A percentile compares a stretch with the other conserved stretches of the same genome.
phyloP scores from a whole-genome alignment of 2,113 vertebrate genomes.

The Echinops telfairi region DNA sequence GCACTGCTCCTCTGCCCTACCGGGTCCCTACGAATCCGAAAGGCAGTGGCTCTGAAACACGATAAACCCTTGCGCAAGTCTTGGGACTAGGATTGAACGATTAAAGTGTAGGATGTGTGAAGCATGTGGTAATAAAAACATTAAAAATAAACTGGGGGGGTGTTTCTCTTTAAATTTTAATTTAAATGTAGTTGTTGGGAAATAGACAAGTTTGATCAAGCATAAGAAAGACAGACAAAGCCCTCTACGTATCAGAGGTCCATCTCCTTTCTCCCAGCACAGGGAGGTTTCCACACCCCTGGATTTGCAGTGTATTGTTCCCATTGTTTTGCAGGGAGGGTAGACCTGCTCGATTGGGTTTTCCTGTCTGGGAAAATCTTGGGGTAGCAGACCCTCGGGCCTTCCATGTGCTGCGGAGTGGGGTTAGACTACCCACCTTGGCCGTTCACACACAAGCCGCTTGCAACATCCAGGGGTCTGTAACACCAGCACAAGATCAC shows the following conservation, averaged over 20 bases:
- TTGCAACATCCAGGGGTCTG: background rate
- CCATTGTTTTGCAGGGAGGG: too few relatives aligned
- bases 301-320: background rate
- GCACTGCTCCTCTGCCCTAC: too few relatives aligned
- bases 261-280: background rate
- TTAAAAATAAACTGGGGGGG: too few relatives aligned
- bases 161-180: background rate
- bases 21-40: too few relatives aligned
- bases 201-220: background rate
- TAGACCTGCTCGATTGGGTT: background rate
- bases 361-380: background rate
- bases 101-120: too few relatives aligned
- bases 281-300: background rate
- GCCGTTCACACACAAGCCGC: background rate
- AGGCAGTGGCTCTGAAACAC: too few relatives aligned
- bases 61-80: too few relatives aligned
- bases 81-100: background rate
- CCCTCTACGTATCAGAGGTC: too few relatives aligned
- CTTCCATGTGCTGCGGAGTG: background rate
- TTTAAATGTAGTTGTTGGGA: slow-evolving; percentile 12
- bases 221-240: background rate
- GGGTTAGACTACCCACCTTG: background rate
- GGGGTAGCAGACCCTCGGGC: background rate
- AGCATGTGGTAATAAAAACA: too few relatives aligned
- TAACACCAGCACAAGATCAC: background rate